phyloP scores from a whole-genome alignment of 2,113 vertebrate species.

The Sceloporus tristichus region DNA sequence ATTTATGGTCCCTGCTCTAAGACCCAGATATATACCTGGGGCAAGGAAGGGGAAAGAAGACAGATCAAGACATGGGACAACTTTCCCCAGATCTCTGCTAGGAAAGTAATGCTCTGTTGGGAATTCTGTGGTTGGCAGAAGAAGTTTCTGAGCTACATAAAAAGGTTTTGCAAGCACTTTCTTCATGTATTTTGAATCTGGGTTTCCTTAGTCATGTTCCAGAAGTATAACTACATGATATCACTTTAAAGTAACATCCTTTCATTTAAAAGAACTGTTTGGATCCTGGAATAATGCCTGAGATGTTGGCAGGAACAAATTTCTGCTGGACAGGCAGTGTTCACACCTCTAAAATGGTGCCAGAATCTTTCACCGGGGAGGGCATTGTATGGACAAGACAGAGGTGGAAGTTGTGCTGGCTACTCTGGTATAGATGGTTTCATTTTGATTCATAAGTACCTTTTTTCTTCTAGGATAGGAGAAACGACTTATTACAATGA shows the following conservation, averaged over 20 bases:
- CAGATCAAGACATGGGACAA: too few species aligned
- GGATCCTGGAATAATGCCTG: neutral
- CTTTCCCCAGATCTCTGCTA: too few species aligned
- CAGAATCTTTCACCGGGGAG: neutral
- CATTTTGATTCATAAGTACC: neutral
- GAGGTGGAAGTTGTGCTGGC: neutral
- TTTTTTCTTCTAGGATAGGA: conserved; percentile 13
- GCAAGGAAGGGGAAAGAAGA: too few species aligned
- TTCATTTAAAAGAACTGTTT: neutral
- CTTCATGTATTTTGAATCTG: too few species aligned
- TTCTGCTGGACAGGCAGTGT: neutral
- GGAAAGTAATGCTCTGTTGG: too few species aligned
- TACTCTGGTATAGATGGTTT: neutral
- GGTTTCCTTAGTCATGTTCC: neutral
- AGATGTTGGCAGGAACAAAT: too few species aligned
- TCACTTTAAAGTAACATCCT: neutral
- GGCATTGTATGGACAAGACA: neutral
- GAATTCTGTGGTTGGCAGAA: too few species aligned
- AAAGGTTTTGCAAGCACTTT: too few species aligned
- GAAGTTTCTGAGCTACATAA: too few species aligned
- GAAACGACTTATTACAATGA: neutral
- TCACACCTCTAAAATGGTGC: neutral
- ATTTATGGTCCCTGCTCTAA: too few species aligned
- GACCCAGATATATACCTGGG: too few species aligned
- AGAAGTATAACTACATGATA: neutral